phyloP scores from a whole-genome alignment of 1,140 invertebrate species.

The Aplysia californica region DNA sequence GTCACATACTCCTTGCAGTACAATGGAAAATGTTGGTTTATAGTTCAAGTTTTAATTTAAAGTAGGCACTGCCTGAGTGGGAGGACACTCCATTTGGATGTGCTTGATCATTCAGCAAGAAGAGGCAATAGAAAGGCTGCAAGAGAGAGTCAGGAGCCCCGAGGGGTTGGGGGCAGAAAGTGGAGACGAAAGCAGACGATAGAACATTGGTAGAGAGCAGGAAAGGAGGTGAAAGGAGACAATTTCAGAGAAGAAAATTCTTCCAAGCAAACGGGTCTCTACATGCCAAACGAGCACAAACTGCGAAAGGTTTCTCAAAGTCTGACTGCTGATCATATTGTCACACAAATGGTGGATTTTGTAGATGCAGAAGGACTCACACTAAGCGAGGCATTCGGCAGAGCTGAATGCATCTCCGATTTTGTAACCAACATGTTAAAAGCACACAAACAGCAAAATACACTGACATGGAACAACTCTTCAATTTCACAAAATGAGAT shows the following conservation, averaged over 20 bases:
- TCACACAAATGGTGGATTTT: neutral
- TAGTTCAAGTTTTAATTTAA: no score
- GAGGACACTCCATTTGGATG: no score
- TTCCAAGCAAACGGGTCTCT: neutral
- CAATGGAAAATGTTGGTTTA: no score
- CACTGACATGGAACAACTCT: slow-evolving; percentile 1
- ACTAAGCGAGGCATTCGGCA: neutral
- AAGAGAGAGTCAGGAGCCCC: no score
- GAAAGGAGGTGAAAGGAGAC: no score
- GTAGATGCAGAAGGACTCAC: neutral
- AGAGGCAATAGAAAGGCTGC: no score
- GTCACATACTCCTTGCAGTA: neutral
- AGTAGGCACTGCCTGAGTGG: no score
- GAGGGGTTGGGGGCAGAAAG: no score
- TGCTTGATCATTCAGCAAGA: no score
- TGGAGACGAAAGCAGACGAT: no score
- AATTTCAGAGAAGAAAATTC: no score
- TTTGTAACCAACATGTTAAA: slow-evolving; percentile 5
- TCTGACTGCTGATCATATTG: neutral
- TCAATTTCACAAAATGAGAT: neutral
- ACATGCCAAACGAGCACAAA: neutral
- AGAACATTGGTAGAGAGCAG: no score
- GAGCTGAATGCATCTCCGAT: neutral
- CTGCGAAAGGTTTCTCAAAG: neutral
- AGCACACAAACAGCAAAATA: neutral